Base-by-base conservation (phyloP, 2,888 invertebrate genomes). In the Acleris literana region DNA sequence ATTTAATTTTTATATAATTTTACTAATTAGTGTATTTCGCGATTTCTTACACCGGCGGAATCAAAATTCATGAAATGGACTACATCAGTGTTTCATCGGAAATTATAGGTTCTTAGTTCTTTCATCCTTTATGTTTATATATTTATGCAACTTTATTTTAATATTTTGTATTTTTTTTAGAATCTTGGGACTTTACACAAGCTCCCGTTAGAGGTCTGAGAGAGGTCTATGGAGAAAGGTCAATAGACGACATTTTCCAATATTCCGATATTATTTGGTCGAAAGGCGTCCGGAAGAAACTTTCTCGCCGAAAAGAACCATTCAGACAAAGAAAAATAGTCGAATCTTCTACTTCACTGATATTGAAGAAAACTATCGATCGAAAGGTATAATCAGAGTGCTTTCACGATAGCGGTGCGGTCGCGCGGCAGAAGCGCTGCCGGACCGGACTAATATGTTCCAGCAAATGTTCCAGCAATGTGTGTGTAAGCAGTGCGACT, bases 141-240 rank as follows among this genome's bases (percentile, higher is more conserved):
- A 18, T 55, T 62, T 55, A 17, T 6, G 25, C 46, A 22, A 11
- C n/a, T 69, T 70, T 67, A 67, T 69, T 62, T 73, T 80, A 78
- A 72, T 74, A 72, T 74, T 76, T 74, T 76, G 75, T 74, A 75
- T 69, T 79, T 83, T 77, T 7, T 83, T 72, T 86, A 90, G 89
- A 85, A 75, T 81, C 82, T 17, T 75, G 88, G 75, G 82, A 86
- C 66, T 81, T 79, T 70, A 72, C 86, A 62, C 80, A 81, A 75
- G 84, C 83, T 13, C 79, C 85, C 22, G 79, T 83, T 52, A 83
- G 80, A 73, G 81, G 44, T 61, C 44, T 39, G 81, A 71, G 59
- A 62, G 16, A 59, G 54, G 49, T 53, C 39, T 51, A 49, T 65
- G 53, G 54, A 64, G 49, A 70, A 58, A 43, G 51, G 48, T 57